These are phyloP conservation scores for Periparus ater DNA, from an alignment of 2,797 vertebrate genomes.

Conservation along the genomic window DNA sequence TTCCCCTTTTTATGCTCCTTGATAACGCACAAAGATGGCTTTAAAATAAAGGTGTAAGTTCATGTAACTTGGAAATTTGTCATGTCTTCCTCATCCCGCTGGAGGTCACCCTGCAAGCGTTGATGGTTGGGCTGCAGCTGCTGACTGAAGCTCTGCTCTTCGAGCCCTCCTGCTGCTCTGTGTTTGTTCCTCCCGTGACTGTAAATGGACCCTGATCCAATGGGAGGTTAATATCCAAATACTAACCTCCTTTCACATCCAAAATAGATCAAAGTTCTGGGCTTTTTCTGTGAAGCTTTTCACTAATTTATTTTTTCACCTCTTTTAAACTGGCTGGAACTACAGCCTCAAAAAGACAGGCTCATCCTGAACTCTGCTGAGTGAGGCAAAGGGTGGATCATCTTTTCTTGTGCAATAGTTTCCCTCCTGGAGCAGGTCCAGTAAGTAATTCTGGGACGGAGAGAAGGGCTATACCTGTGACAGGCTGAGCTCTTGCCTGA, in stretches of 20 bases:
- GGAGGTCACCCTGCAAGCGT: background rate
- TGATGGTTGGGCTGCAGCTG: accelerated
- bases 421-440: background rate
- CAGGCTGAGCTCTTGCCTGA: accelerated
- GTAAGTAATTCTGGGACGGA: background rate
- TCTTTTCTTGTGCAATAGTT: background rate
- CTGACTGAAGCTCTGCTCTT: background rate
- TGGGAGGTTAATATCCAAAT: background rate
- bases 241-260: background rate
- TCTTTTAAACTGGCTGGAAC: background rate
- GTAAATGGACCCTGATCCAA: background rate
- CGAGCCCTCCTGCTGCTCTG: background rate
- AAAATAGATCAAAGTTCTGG: background rate
- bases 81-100: background rate
- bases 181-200: accelerated
- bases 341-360: background rate
- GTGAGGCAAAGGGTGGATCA: background rate
- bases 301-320: background rate
- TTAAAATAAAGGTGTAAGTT: constrained; percentile 43
- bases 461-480: background rate
- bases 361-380: accelerated
- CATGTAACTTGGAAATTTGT: background rate
- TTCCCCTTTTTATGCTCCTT: background rate
- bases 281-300: background rate
- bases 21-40: background rate